Conservation (phyloP, 2,113 vertebrate species). For the Archilochus colubris region DNA sequence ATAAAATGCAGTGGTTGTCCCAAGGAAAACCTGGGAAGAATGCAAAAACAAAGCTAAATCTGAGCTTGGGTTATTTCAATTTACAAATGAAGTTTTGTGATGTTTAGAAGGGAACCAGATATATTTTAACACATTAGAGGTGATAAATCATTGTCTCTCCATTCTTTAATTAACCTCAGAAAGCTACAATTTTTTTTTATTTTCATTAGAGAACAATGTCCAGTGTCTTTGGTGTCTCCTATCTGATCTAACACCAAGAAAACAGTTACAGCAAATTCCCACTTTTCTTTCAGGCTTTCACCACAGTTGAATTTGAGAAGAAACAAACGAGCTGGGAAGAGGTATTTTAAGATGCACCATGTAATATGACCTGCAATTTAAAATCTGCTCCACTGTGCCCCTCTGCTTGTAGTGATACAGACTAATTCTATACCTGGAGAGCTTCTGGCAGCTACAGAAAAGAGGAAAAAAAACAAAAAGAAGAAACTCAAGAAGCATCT, state of each 20-base stretch:
- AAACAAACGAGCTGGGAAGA: neutral
- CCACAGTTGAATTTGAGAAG: neutral
- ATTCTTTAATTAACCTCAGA: neutral
- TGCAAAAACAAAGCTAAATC: constrained; percentile 14
- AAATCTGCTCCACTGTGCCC: neutral
- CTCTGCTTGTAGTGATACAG: neutral
- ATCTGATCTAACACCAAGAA: neutral
- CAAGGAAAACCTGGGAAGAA: neutral
- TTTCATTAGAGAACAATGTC: neutral
- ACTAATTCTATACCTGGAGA: neutral
- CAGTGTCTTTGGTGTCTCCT: neutral
- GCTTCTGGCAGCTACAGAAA: neutral
- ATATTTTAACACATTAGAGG: neutral
- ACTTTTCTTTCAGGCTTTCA: neutral
- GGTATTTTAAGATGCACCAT: neutral
- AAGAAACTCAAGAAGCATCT: neutral
- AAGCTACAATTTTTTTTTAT: neutral
- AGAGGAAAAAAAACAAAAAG: neutral
- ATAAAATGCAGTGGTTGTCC: constrained; percentile 36
- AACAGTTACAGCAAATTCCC: neutral
- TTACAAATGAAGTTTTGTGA: constrained; percentile 11
- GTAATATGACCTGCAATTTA: neutral
- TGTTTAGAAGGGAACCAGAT: neutral
- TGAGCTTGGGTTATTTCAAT: neutral
- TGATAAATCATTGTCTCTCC: neutral